A percentile compares a stretch with the other conserved stretches of the same genome.
Evolutionary conservation across 2,113 vertebrate genomes (phyloP).

Genomic region (Cepphus grylle): DNA sequence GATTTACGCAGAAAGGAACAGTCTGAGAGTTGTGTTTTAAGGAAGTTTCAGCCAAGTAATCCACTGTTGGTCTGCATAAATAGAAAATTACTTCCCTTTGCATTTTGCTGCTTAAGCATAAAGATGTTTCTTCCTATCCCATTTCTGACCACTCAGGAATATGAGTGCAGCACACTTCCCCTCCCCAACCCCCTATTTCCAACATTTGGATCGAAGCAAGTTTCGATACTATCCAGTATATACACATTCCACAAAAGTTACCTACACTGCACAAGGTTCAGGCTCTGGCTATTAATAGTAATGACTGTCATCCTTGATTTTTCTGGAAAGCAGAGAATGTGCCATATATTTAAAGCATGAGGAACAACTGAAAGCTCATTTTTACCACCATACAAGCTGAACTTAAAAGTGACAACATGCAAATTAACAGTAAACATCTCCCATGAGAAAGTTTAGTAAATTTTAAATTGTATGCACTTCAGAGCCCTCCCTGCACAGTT

Average conservation of each 20-base stretch:
- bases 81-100: slow-evolving; percentile 32
- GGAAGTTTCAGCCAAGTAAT: slow-evolving; percentile 10
- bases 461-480: background rate
- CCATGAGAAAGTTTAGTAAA: background rate
- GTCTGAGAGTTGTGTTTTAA: background rate
- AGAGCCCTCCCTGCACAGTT: background rate
- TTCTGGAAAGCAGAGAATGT: background rate
- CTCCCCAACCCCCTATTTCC: background rate
- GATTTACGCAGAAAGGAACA: background rate
- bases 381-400: background rate
- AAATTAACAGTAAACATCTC: background rate
- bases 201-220: background rate
- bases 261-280: background rate
- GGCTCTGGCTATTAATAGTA: background rate
- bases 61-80: background rate
- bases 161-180: background rate
- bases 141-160: background rate
- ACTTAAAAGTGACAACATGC: background rate
- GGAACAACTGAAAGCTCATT: background rate
- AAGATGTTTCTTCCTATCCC: background rate
- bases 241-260: background rate
- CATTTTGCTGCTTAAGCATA: slow-evolving; percentile 21
- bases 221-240: background rate
- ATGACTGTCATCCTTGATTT: background rate
- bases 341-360: rapidly evolving